Percentiles rank a stretch among this genome's conserved stretches.
These are phyloP conservation scores for Cheilosia vulpina DNA, from an alignment of 2,888 invertebrate genomes.

Conservation along the genomic window DNA sequence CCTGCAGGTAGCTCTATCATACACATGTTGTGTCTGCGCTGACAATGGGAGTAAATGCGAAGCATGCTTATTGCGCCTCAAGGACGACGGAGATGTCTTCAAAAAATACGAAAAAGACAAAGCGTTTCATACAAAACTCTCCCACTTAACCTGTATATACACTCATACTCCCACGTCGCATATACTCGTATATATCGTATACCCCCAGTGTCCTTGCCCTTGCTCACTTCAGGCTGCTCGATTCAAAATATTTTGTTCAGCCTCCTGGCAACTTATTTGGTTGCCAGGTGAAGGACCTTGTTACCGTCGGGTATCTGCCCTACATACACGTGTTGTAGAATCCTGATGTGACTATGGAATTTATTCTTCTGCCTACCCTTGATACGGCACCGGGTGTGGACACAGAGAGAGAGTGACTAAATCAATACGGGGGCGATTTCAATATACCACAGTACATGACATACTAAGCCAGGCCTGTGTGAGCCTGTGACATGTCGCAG, in stretches of 20 bases:
- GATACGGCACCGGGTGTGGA: background rate
- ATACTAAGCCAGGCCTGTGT: slow-evolving; percentile 57
- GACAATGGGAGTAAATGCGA: background rate
- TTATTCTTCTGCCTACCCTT: background rate
- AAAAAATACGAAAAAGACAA: background rate
- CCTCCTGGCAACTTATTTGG: slow-evolving; percentile 43
- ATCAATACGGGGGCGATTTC: slow-evolving; percentile 42
- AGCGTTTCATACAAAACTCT: slow-evolving; percentile 9
- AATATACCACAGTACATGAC: slow-evolving; percentile 24
- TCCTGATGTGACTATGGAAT: slow-evolving; percentile 16
- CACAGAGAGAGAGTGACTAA: slow-evolving; percentile 23
- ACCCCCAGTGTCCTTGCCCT: slow-evolving; percentile 55
- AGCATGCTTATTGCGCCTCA: background rate
- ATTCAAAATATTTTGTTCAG: slow-evolving; percentile 23
- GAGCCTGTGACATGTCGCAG: slow-evolving; percentile 31
- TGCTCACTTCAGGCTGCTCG: slow-evolving; percentile 39
- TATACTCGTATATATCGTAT: background rate
- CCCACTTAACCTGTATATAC: slow-evolving; percentile 2
- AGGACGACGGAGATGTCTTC: slow-evolving; percentile 7
- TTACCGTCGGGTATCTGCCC: slow-evolving; percentile 61
- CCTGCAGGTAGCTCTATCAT: background rate
- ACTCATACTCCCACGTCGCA: background rate
- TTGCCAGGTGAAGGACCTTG: slow-evolving; percentile 70
- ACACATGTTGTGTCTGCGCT: background rate
- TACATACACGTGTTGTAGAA: slow-evolving; percentile 52